A percentile compares a stretch with the other conserved stretches of the same genome.
These are phyloP conservation scores for Drosophila rellima DNA, from an alignment of 2,888 invertebrate species.

Conservation along the genomic window DNA sequence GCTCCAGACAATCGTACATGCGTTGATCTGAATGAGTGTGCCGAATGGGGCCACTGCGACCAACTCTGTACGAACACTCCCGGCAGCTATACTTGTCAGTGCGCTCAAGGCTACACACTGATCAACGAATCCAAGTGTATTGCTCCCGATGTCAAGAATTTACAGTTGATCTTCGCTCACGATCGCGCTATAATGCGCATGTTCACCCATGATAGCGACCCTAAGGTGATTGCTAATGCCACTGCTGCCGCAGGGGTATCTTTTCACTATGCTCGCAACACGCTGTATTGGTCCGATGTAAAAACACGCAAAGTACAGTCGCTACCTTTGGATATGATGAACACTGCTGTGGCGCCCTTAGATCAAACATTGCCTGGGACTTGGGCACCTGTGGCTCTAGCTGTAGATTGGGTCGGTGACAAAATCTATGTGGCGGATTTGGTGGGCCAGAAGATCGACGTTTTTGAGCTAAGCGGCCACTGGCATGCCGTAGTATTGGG, in stretches of 20 bases:
- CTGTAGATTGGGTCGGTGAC: slow-evolving; percentile 98
- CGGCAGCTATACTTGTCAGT: slow-evolving; percentile 94
- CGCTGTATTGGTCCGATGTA: slow-evolving; percentile 95
- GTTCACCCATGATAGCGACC: slow-evolving; percentile 89
- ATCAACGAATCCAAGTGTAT: slow-evolving; percentile 88
- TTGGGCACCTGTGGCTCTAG: slow-evolving; percentile 95
- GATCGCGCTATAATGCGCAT: slow-evolving; percentile 91
- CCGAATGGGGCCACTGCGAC: slow-evolving; percentile 97
- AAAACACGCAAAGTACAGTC: slow-evolving; percentile 93
- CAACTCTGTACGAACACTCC: slow-evolving; percentile 96
- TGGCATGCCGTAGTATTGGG: slow-evolving; percentile 96
- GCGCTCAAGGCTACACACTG: slow-evolving; percentile 91
- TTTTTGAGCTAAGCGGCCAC: slow-evolving; percentile 94
- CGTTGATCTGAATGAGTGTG: slow-evolving; percentile 96
- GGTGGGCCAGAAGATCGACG: slow-evolving; percentile 96
- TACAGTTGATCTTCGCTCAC: slow-evolving; percentile 90
- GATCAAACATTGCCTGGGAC: slow-evolving; percentile 93
- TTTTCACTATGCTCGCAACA: slow-evolving; percentile 91
- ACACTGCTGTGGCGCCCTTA: slow-evolving; percentile 85
- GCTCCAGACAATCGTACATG: slow-evolving; percentile 94
- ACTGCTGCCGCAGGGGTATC: slow-evolving; percentile 95
- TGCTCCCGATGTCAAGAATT: slow-evolving; percentile 87
- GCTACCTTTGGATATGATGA: slow-evolving; percentile 85
- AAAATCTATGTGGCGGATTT: slow-evolving; percentile 98
- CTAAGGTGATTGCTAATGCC: slow-evolving; percentile 90